phyloP scores from a whole-genome alignment of 2,888 invertebrate genomes.

The Aleiodes alternator region DNA sequence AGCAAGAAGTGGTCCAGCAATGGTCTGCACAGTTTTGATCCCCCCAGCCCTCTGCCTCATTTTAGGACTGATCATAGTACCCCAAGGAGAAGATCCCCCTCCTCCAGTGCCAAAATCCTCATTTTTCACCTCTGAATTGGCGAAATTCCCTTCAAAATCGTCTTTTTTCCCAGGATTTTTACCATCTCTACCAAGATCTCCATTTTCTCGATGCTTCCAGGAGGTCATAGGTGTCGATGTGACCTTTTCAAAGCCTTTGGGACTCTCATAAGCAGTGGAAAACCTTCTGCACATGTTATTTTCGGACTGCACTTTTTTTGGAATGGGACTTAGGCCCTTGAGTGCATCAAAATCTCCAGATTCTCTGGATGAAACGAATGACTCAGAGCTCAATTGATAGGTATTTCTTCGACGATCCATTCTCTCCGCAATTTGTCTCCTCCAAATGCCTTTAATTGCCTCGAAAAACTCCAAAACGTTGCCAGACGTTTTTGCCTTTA shows the following conservation, averaged over 20 bases:
- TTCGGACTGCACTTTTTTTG: conserved; percentile 44
- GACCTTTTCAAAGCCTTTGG: conserved; percentile 46
- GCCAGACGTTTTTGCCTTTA: conserved; percentile 33
- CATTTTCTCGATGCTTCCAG: conserved; percentile 56
- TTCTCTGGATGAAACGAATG: conserved; percentile 47
- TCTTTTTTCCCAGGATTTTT: conserved; percentile 46
- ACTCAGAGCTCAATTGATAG: conserved; percentile 66
- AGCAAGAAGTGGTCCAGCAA: conserved; percentile 75
- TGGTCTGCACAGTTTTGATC: conserved; percentile 68
- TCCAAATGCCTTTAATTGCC: conserved; percentile 44
- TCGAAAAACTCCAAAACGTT: background rate
- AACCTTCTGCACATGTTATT: conserved; percentile 43
- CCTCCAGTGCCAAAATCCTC: conserved; percentile 56
- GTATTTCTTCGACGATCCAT: conserved; percentile 60
- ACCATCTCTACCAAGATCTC: background rate
- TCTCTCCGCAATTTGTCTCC: conserved; percentile 48
- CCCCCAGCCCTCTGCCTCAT: conserved; percentile 62
- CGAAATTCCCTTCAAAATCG: conserved; percentile 47
- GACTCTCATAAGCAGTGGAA: conserved; percentile 40
- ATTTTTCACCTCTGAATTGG: conserved; percentile 54
- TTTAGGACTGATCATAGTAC: conserved; percentile 65
- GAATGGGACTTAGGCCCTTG: conserved; percentile 61
- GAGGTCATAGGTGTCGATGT: conserved; percentile 63
- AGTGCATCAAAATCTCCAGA: conserved; percentile 44
- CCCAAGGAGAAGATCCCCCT: conserved; percentile 68